These are phyloP conservation scores for Heterotilapia buettikoferi DNA, from an alignment of 2,113 vertebrate species.

Conservation along the genomic window DNA sequence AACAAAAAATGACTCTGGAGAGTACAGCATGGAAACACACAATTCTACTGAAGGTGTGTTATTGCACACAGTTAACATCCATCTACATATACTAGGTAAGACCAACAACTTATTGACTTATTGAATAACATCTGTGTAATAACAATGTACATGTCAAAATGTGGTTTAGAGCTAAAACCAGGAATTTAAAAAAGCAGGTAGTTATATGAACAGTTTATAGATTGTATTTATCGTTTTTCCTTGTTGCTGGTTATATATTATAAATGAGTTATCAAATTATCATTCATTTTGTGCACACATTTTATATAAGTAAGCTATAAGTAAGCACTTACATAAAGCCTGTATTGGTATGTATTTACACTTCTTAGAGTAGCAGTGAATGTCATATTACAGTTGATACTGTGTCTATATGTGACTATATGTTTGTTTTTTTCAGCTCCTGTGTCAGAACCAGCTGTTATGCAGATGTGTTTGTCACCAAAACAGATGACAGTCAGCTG, in stretches of 20 bases:
- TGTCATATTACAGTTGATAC: fast-evolving
- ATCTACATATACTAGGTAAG: slow-evolving; percentile 14
- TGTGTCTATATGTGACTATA: fast-evolving
- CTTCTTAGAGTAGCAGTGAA: fast-evolving
- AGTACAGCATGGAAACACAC: background rate
- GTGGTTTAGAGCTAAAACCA: fast-evolving
- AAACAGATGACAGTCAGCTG: slow-evolving; percentile 1
- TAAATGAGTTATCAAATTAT: fast-evolving
- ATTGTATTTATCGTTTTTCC: fast-evolving
- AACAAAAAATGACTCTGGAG: background rate
- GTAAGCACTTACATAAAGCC: background rate
- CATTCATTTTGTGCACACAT: fast-evolving
- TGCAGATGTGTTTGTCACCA: slow-evolving; percentile 19
- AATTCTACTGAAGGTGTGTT: fast-evolving
- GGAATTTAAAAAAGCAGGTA: background rate
- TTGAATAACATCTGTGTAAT: background rate
- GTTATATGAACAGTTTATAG: background rate
- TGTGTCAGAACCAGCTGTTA: slow-evolving; percentile 9
- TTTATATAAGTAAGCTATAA: fast-evolving
- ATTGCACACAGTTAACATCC: background rate
- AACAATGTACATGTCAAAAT: fast-evolving
- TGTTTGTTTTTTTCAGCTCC: background rate
- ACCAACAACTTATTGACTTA: background rate
- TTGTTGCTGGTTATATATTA: background rate
- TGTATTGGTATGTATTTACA: fast-evolving